Conservation (phyloP, 2,888 invertebrate genomes). For the Caenorhabditis afra region DNA sequence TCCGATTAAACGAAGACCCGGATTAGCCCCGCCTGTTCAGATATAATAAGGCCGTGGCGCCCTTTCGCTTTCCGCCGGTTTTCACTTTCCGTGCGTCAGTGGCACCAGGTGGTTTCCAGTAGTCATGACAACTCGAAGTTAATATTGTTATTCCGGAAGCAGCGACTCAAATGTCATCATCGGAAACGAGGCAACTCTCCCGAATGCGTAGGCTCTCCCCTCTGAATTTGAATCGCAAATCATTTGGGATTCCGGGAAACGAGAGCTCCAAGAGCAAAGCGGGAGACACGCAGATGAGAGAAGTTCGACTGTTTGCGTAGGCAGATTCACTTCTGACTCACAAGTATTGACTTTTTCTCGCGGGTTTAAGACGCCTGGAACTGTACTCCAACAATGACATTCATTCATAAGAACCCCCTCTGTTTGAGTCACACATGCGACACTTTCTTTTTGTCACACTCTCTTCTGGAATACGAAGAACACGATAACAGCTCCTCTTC, state of each 20-base stretch:
- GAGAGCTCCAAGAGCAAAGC: neutral
- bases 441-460: neutral
- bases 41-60: too few species aligned
- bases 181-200: neutral
- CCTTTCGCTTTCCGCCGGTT: neutral
- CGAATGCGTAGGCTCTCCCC: slow-evolving; percentile 11
- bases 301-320: slow-evolving; percentile 46
- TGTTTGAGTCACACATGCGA: too few species aligned
- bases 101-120: neutral
- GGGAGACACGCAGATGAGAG: slow-evolving; percentile 1
- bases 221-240: slow-evolving; percentile 35
- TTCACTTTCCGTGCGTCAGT: too few species aligned
- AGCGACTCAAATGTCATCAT: neutral
- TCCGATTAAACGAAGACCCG: too few species aligned
- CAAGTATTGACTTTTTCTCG: slow-evolving; percentile 3
- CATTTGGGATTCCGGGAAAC: neutral
- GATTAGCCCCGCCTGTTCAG: too few species aligned
- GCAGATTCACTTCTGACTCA: slow-evolving; percentile 43
- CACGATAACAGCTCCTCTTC: neutral
- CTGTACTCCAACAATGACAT: neutral
- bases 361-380: slow-evolving; percentile 1
- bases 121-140: neutral
- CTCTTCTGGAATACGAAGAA: neutral
- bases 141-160: neutral
- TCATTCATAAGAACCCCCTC: neutral